These are phyloP conservation scores for Chrysodeixis includens DNA, from an alignment of 2,888 invertebrate species.

Conservation along the genomic window DNA sequence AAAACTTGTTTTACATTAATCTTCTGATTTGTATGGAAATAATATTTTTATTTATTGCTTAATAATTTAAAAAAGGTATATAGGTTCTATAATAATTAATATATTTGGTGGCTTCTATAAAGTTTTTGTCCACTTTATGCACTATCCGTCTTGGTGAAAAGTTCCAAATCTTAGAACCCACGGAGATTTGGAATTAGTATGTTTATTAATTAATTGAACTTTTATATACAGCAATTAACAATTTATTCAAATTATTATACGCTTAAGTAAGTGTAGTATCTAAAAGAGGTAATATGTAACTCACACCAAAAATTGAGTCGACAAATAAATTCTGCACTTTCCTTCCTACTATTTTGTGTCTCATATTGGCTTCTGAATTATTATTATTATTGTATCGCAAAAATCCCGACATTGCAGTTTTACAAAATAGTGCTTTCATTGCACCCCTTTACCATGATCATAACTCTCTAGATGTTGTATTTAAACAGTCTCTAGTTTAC, in stretches of 20 bases:
- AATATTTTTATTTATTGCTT: neutral
- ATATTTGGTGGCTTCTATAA: too few species aligned
- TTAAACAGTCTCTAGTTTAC: neutral
- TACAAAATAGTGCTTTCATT: neutral
- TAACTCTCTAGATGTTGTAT: neutral
- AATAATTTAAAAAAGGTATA: neutral
- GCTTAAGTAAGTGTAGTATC: too few species aligned
- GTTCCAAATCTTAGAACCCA: neutral
- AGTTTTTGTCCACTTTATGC: neutral
- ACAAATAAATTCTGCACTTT: conserved; percentile 1
- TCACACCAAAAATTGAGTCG: neutral
- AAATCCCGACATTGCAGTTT: neutral
- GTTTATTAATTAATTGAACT: too few species aligned
- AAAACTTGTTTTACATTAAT: neutral
- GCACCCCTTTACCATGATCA: neutral
- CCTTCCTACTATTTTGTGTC: neutral
- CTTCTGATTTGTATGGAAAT: neutral
- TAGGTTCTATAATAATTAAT: neutral
- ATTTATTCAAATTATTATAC: too few species aligned
- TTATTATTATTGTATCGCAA: neutral
- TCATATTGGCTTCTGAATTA: neutral
- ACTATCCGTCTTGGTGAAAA: too few species aligned
- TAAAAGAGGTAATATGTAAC: neutral
- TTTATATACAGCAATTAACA: neutral
- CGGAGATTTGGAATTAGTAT: neutral